phyloP scores from a whole-genome alignment of 2,888 invertebrate genomes.

The Leucophenga montana region DNA sequence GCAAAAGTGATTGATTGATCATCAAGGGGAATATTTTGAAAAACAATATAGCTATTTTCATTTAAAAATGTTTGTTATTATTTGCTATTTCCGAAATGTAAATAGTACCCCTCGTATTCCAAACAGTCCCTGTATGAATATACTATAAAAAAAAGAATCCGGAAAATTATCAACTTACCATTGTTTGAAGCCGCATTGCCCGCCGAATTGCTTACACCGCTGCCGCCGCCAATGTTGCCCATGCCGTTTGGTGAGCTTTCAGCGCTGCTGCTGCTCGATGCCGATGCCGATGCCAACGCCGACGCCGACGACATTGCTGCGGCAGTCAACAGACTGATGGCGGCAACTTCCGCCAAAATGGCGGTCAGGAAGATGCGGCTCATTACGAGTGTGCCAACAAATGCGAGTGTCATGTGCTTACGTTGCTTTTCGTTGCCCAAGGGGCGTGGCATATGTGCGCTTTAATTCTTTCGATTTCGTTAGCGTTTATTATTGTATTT shows the following conservation, averaged over 20 bases:
- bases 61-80: too few species aligned
- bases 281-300: too few species aligned
- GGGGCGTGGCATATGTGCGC: constrained; percentile 11
- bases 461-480: background rate
- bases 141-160: background rate
- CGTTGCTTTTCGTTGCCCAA: background rate
- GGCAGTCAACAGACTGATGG: constrained; percentile 20
- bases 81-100: too few species aligned
- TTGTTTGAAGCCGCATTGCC: constrained; percentile 62
- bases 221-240: constrained; percentile 38
- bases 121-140: background rate
- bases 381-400: constrained; percentile 28
- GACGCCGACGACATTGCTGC: constrained; percentile 43
- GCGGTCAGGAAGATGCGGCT: constrained; percentile 26
- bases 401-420: constrained; percentile 15
- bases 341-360: constrained; percentile 23
- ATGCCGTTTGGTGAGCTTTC: background rate
- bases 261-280: constrained; percentile 19
- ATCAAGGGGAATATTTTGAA: too few species aligned
- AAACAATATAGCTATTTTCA: too few species aligned
- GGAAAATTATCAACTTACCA: constrained; percentile 57
- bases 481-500: background rate
- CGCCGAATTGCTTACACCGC: constrained; percentile 32
- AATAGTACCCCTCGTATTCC: too few species aligned
- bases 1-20: too few species aligned